Base-by-base conservation (phyloP, 2,888 invertebrate species). In the Oconnorella tubifera region DNA sequence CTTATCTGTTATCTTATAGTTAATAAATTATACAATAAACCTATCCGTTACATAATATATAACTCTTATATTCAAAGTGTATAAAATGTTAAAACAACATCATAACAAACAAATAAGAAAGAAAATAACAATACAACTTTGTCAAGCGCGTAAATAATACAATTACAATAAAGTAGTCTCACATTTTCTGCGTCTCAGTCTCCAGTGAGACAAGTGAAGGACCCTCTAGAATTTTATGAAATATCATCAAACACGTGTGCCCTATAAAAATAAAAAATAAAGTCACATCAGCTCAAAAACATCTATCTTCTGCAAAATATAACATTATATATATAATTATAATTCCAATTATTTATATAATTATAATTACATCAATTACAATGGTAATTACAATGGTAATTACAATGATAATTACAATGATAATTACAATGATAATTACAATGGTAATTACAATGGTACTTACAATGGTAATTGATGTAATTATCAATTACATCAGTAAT, bases 171-270 rank as follows among this genome's bases (percentile, higher is more conserved):
- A n/a, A n/a, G n/a, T n/a, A n/a, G n/a, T n/a, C n/a, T n/a, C n/a
- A n/a, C n/a, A n/a, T n/a, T n/a, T n/a, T n/a, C n/a, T n/a, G n/a
- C n/a, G n/a, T n/a, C n/a, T n/a, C n/a, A n/a, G n/a, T n/a, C n/a
- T n/a, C n/a, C n/a, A 40, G 40, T 40, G 10, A 14, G 40, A 40
- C 40, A 19, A 23, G 25, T 51, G 53, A 23, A 6, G 64, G 49
- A n/a, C 75, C 69, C 63, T 76, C 76, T 60, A 83, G 72, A 23
- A 82, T 75, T 60, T 76, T 77, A 69, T 80, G 79, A 62, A 82
- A 80, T 40, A 83, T 75, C 31, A 76, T 74, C 59, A 83, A 70
- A 70, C 83, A 80, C 63, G 75, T 77, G 63, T 77, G 77, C 33
- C 79, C 76, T 79, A 75, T 57, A 74, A 70, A 51, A n/a, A 64